A percentile compares a stretch with the other conserved stretches of the same genome.
Conservation (phyloP, 2,797 vertebrate species). For the Myiotriccus ornatus region DNA sequence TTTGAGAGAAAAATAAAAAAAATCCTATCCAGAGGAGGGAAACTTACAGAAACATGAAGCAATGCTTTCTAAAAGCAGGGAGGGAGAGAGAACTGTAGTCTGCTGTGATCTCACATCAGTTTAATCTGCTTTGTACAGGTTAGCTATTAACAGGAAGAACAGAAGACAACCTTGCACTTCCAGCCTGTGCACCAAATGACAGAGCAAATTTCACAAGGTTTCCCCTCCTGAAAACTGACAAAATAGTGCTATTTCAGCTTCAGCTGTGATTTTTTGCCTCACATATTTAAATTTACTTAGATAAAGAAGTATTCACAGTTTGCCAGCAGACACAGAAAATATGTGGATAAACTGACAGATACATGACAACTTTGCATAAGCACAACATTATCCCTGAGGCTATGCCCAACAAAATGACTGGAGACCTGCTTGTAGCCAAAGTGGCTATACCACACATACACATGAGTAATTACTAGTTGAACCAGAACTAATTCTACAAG, state of each 20-base stretch:
- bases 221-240: neutral
- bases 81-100: neutral
- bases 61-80: neutral
- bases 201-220: neutral
- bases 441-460: neutral
- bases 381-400: neutral
- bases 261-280: neutral
- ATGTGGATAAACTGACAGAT: neutral
- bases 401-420: neutral
- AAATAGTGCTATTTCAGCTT: neutral
- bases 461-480: conserved; percentile 45
- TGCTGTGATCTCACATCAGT: neutral
- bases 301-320: neutral
- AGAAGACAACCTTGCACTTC: neutral
- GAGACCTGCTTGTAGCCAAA: neutral
- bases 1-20: neutral
- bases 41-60: neutral
- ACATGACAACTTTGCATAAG: neutral
- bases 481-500: conserved; percentile 59
- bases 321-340: neutral
- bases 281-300: neutral
- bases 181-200: neutral
- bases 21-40: neutral
- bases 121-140: neutral
- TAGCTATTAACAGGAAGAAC: neutral